Evolutionary conservation across 2,888 invertebrate genomes (phyloP).

Genomic region (Coronaproctus castanopsis): DNA sequence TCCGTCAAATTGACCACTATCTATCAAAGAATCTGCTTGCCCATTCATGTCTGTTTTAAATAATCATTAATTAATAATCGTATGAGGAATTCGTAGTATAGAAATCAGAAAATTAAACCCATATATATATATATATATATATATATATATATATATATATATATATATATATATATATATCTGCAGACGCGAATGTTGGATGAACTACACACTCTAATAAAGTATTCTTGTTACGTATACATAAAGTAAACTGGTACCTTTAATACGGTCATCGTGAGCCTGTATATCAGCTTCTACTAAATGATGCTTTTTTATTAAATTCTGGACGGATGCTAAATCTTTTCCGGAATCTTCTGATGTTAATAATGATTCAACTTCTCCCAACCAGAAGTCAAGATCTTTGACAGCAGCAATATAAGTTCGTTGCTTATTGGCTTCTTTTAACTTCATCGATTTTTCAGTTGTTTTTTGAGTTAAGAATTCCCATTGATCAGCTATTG

Average conservation of each 20-base stretch:
- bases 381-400: slow-evolving; percentile 99
- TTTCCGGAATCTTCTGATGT: slow-evolving; percentile 95
- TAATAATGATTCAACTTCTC: slow-evolving; percentile 88
- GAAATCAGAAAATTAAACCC: no score
- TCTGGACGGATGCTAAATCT: slow-evolving; percentile 94
- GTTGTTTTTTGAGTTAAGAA: slow-evolving; percentile 92
- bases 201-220: not conserved
- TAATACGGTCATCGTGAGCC: slow-evolving; percentile 86
- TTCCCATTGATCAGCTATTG: slow-evolving; percentile 96
- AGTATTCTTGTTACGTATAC: not conserved
- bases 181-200: no score
- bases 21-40: slow-evolving; percentile 87
- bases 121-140: no score
- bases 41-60: slow-evolving; percentile 68
- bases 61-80: slow-evolving; percentile 17
- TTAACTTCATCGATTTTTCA: slow-evolving; percentile 91
- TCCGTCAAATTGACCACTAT: slow-evolving; percentile 92
- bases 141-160: no score
- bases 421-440: slow-evolving; percentile 97
- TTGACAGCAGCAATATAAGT: slow-evolving; percentile 99
- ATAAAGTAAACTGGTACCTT: slow-evolving; percentile 34
- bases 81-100: no score
- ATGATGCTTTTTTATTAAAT: slow-evolving; percentile 95
- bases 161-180: no score
- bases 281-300: slow-evolving; percentile 93